Evolutionary conservation across 2,888 invertebrate genomes (phyloP), one percentile per base, ranked within the genome.

Genomic region (Synanthedon andrenaeformis): DNA sequence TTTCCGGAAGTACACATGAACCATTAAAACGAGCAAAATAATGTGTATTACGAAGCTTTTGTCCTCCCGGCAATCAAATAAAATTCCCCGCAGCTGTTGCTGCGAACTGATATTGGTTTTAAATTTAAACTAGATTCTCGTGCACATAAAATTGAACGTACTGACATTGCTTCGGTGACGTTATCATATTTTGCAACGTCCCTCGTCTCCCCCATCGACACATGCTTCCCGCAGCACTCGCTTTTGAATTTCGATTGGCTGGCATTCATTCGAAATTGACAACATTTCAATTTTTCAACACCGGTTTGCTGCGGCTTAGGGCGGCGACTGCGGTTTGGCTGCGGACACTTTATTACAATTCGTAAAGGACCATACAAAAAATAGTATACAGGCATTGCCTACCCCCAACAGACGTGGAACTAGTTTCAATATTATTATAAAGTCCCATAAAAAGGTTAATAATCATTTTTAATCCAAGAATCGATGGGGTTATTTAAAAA

Each of bases 61-160:
- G 3, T 45, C 45, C 45, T 12, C 55, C 49, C 13, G 11, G 41
- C 35, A 48, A 45, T 48, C 54, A 53, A 55, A 56, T 50, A 51
- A 50, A 51, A 41, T 52, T 50, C 41, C 52, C 53, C 52, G 54
- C 57, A 55, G 57, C 55, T 53, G 55, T 53, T 53, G 55, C 49
- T 48, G 45, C 51, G 51, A 49, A 35, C 42, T 8, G 49, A 51
- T 17, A 52, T 41, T 51, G 51, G 56, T 54, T 59, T 56, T 52
- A 55, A 56, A 57, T 57, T 57, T 53, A 52, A 57, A 56, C 54
- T 51, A 55, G 54, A 53, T 55, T 56, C 51, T 51, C 49, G 42
- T 53, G 17, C 54, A 52, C 17, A 56, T 56, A 51, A 41, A 56
- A 54, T 54, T 52, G 55, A 53, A 55, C 51, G 53, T 52, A 49